Conservation (phyloP, 2,888 invertebrate species). For the Melanophora roralis region DNA sequence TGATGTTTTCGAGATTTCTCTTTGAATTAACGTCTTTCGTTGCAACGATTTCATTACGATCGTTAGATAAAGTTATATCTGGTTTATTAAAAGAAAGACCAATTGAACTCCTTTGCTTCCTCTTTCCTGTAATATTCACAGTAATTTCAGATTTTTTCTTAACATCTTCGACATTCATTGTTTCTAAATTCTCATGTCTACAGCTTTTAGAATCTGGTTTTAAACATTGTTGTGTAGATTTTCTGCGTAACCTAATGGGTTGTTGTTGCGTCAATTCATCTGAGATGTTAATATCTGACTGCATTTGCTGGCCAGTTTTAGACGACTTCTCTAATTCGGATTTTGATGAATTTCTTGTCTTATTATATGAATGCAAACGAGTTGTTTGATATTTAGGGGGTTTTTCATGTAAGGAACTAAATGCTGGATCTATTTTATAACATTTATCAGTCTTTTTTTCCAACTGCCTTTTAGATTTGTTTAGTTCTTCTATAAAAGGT, state of each 20-base stretch:
- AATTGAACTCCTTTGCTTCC: neutral
- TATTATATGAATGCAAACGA: neutral
- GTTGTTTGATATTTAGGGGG: neutral
- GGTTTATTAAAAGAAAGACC: too few relatives aligned
- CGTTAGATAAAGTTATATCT: too few relatives aligned
- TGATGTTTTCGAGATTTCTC: too few relatives aligned
- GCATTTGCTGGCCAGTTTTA: neutral
- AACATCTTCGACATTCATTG: neutral
- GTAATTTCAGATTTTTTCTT: too few relatives aligned
- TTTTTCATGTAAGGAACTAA: neutral
- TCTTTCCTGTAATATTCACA: too few relatives aligned
- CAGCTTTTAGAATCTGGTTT: too few relatives aligned
- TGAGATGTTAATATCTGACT: neutral
- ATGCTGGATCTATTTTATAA: neutral
- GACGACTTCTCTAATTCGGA: neutral
- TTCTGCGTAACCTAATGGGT: neutral
- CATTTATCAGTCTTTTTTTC: neutral
- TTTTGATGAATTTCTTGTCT: neutral
- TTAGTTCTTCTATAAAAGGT: neutral
- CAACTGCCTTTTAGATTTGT: neutral
- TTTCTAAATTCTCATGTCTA: neutral
- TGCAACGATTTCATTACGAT: too few relatives aligned
- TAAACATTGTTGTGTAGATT: neutral
- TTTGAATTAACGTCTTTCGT: neutral
- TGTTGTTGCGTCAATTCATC: neutral